Base-by-base conservation (phyloP, 2,888 invertebrate species). In the Anticlea derivata region DNA sequence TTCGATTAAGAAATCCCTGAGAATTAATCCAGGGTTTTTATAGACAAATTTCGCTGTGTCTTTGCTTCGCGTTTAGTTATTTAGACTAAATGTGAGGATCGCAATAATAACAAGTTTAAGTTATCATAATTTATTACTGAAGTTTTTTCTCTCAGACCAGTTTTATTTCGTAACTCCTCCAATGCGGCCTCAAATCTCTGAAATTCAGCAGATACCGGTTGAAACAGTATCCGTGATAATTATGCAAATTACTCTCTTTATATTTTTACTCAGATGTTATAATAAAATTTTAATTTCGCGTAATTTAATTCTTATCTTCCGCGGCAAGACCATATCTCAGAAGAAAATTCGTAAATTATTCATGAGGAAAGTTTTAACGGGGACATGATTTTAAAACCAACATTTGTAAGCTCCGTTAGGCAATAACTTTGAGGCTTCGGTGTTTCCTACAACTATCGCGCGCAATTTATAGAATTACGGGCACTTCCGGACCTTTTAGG, bases 311-410 rank as follows among this genome's bases (percentile, higher is more conserved):
- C 86, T 86, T 88, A 87, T 88, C 88, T 85, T 73, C 78, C 63
- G 77, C 78, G 69, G 80, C 84, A 82, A 83, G 83, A 84, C 79
- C 84, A 86, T 86, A 88, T 87, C 87, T 86, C 76, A 71, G 85
- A 83, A 84, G 82, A 84, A 86, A 81, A 86, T 88, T 83, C 70
- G 85, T 88, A 87, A 89, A 89, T 88, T 88, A 89, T 89, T 89
- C 88, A 89, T 88, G 86, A 86, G 81, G 75, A 86, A 87, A 89
- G 84, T 88, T 89, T 86, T 83, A 86, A 86, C 83, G 75, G 83
- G 79, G 83, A 86, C 87, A 86, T 86, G 86, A 83, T 87, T 87
- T 86, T 87, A 83, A 86, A 87, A 83, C 82, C 84, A 78, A 84
- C 86, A 84, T 86, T 88, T 85, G 86, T 87, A 85, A 86, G 83